Base-by-base conservation (phyloP, 1,140 invertebrate species). In the Radopholus similis region DNA sequence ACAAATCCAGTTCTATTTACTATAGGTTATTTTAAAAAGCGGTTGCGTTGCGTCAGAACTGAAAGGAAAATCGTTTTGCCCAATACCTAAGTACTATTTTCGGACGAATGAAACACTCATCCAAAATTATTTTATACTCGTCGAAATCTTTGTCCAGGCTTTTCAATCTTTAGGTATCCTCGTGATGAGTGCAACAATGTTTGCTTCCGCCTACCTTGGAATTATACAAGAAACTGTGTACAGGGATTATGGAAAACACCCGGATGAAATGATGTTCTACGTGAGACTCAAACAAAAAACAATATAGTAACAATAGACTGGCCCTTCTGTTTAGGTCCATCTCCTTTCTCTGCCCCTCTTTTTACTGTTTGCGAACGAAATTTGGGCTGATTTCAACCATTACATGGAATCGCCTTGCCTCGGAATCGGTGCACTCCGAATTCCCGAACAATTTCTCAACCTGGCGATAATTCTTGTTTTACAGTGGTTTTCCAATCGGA, bases 201-300 rank as follows among this genome's bases (percentile, higher is more conserved):
- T 98, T 70, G 86, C 95, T 63, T 96, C 95, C 1, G 92, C 95
- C 5, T 86, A 91, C 67, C 92, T 97, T 91, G 95, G 95, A 2
- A 91, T 98, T 68, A 95, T 90, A 83, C 95, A 98, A 85, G 94
- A 98, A 85, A 87, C 87, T 6, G 84, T 97, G 2, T 93, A 93
- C 80, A 85, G 85, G 62, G 87, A 88, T 63, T 89, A 90, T 84
- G 95, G 94, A 54, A 97, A 97, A 85, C 89, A 95, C 86, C 91
- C 94, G 0, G 87, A 88, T 72, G 95, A 98, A 85, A 91, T 93
- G 21, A 84, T 98, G 8, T 97, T 90, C 42, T 72, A 72, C 69
- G 76, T 85, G 86, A 69, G 68, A 59, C n/a, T 1, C 21, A 13
- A 56, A 40, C 26, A 4, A 34, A 11, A 58, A 58, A 37, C n/a